These are phyloP conservation scores for Dunckerocampus dactyliophorus DNA, from an alignment of 2,113 vertebrate genomes.

Conservation along the genomic window DNA sequence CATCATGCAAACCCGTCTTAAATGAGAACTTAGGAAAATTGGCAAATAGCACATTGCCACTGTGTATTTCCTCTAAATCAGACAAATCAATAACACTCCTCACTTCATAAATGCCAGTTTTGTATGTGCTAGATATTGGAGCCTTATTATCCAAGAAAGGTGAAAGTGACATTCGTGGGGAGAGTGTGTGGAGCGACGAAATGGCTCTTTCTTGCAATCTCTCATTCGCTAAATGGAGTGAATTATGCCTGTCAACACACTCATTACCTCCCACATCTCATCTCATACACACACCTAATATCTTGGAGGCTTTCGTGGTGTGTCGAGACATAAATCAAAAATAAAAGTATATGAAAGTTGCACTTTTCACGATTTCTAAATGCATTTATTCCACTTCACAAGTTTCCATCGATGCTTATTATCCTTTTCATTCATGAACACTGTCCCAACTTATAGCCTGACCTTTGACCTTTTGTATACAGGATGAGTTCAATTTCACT, in stretches of 20 bases:
- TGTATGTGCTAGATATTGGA: constrained; percentile 15
- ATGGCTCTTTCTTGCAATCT: constrained; percentile 31
- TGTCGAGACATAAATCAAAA: constrained; percentile 38
- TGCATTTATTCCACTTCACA: no score
- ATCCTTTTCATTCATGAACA: no score
- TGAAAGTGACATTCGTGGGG: constrained; percentile 36
- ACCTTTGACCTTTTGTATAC: neutral
- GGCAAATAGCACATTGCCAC: neutral
- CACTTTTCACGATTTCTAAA: no score
- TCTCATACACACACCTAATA: constrained; percentile 4
- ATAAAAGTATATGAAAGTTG: neutral
- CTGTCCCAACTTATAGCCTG: no score
- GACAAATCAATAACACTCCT: neutral
- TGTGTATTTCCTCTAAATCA: neutral
- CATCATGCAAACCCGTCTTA: neutral
- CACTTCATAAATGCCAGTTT: constrained; percentile 14
- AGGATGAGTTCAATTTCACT: neutral
- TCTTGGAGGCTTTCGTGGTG: constrained; percentile 19
- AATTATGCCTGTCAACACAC: constrained; percentile 55
- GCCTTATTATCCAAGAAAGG: constrained; percentile 27
- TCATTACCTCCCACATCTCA: constrained; percentile 30
- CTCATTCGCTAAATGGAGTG: constrained; percentile 56
- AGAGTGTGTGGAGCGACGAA: constrained; percentile 33
- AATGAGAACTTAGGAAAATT: neutral
- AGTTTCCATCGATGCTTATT: no score